Evolutionary conservation across 1,140 invertebrate species (phyloP).

Genomic region (Halictus rubicundus): DNA sequence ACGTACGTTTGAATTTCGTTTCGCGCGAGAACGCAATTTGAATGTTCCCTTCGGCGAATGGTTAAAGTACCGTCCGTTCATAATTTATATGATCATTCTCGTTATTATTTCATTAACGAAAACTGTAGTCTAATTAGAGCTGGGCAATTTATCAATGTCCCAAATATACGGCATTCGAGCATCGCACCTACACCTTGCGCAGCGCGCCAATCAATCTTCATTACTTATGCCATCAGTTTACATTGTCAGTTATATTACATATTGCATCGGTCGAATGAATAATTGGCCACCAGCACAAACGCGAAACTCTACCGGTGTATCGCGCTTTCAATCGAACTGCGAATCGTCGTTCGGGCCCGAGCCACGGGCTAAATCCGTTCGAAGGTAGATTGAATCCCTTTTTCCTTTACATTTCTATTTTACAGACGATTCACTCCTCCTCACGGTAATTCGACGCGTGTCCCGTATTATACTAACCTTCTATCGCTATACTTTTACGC

Average conservation of each 20-base stretch:
- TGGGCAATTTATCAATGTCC: slow-evolving; percentile 31
- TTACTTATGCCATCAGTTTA: slow-evolving; percentile 42
- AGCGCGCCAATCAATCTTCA: slow-evolving; percentile 30
- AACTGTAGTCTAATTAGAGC: slow-evolving; percentile 29
- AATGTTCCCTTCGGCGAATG: neutral
- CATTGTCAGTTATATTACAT: slow-evolving; percentile 25
- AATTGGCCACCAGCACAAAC: slow-evolving; percentile 10
- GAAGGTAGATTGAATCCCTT: neutral
- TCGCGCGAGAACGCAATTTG: no score
- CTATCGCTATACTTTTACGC: neutral
- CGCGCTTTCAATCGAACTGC: neutral
- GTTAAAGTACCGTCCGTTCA: neutral
- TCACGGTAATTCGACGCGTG: neutral
- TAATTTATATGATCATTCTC: neutral
- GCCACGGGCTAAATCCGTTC: neutral
- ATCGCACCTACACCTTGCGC: slow-evolving; percentile 8
- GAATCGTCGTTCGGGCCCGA: neutral
- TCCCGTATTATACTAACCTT: no score
- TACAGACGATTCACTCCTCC: neutral
- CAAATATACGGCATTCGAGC: slow-evolving; percentile 22
- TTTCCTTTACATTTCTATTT: neutral
- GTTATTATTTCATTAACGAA: slow-evolving; percentile 14
- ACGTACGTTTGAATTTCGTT: no score
- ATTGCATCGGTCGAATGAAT: slow-evolving; percentile 28
- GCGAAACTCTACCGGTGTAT: neutral